Conservation (phyloP, 1,140 invertebrate species). For the Tetragonula clypearis region DNA sequence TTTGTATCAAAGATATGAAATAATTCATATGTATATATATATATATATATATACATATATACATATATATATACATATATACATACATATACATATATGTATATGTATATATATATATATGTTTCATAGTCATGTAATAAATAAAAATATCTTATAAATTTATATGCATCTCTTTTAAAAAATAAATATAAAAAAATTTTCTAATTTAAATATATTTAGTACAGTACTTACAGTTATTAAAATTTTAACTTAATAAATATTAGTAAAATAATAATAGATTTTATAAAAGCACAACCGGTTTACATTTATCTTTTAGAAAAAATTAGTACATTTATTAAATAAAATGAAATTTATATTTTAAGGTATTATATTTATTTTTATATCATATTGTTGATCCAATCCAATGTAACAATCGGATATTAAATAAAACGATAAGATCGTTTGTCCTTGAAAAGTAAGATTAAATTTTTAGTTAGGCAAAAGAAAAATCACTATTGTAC, state of each 20-base stretch:
- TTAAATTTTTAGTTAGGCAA: conserved; percentile 21
- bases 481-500: conserved; percentile 13
- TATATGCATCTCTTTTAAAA: conserved; percentile 38
- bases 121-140: conserved; percentile 59
- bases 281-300: conserved; percentile 15
- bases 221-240: background rate
- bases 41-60: no score
- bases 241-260: conserved; percentile 12
- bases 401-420: conserved; percentile 97
- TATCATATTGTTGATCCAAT: conserved; percentile 96
- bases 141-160: conserved; percentile 52
- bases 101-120: conserved; percentile 7
- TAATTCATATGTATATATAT: conserved; percentile 37
- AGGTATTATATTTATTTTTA: conserved; percentile 84
- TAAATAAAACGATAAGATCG: conserved; percentile 91
- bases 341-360: conserved; percentile 22
- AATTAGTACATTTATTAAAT: background rate
- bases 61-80: background rate
- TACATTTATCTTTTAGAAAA: background rate
- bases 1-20: conserved; percentile 56
- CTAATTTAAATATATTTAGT: conserved; percentile 2
- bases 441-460: conserved; percentile 83
- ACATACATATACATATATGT: no score
- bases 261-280: conserved; percentile 8
- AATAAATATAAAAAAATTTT: conserved; percentile 36